Evolutionary conservation across 1,140 invertebrate species (phyloP), one percentile per base, ranked within the genome.

Genomic region (Procambarus clarkii): DNA sequence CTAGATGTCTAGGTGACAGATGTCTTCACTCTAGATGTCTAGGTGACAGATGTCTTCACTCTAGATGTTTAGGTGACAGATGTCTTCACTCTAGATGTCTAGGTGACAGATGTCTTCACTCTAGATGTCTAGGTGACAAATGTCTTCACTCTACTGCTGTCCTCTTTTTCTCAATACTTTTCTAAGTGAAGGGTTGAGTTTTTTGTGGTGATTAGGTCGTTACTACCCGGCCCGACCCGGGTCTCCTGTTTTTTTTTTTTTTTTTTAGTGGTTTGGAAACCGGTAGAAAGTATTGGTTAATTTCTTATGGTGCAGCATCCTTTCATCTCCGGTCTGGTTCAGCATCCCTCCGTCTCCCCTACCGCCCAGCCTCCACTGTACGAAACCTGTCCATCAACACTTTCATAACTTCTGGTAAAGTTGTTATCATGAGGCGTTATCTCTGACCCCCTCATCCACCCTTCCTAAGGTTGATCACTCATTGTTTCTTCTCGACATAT

Each of bases 371-470:
- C 13, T 54, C 50, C 13, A 5, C 50, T 54, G 50, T 2, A 54
- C 13, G 13, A 54, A 8, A 21, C 83, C 85, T 74, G 24, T 78
- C 45, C 54, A 45, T 45, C 85, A 34, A 3, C 76, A 58, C 85
- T 58, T 45, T 85, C 64, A 85, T 85, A 71, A 85, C 83, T 85
- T 58, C 21, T 21, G 60, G 45, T 46, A 85, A 85, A 74, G 64
- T 85, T 85, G 60, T 85, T 85, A 85, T 87, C 85, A 44, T 7
- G 8, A 15, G n/a, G 34, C 60, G 50, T 44, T 79, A 78, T 87
- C 85, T 54, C 21, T 58, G 11, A 4, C 34, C 78, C 79, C 50
- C 79, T 58, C 50, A 48, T 50, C 79, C 79, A 45, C 79, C 50
- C 50, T n/a, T 18, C 50, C 45, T 13, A 15, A 13, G 13, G 24